Base-by-base conservation (phyloP, 1,140 invertebrate species). In the Drosophila pandora region DNA sequence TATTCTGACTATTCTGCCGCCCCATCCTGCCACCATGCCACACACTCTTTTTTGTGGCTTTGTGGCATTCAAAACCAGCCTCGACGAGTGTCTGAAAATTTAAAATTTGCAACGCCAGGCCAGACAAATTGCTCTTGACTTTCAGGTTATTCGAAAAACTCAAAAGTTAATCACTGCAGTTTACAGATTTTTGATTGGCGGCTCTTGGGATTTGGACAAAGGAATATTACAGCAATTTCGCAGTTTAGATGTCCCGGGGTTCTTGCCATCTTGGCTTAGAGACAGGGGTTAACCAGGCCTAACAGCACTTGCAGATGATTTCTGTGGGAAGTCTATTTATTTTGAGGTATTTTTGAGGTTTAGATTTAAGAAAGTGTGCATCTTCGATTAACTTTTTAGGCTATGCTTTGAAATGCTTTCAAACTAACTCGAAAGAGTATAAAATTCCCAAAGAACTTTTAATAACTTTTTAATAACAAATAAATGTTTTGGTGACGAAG, bases 101-200 rank as follows among this genome's bases (percentile, higher is more conserved):
- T 23, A 48, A 68, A 61, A 47, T 62, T 48, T 32, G 13, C n/a
- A 62, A 65, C 13, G 13, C 49, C 25, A 12, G 8, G 25, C 6
- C 13, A 32, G 2, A 6, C 41, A 13, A 43, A 43, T 43, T 43
- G 8, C 6, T 58, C 56, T 58, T 49, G 12, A 23, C 56, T 58
- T 37, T 37, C 34, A 12, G 34, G 34, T 34, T 34, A 10, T 34
- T 34, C 32, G 2, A 34, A 34, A 34, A 34, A 9, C 34, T 28
- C 3, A n/a, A 37, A 37, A 37, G 10, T 10, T 37, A 37, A 37
- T 37, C 34, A 12, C 34, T 12, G 34, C 2, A 37, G 12, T n/a
- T 37, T 37, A 12, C 34, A 4, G 34, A 37, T 37, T 37, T 37
- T 12, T 37, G 34, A 37, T 37, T 37, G 34, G 34, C 34, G 34